Percentiles rank a stretch among this genome's conserved stretches.
These are phyloP conservation scores for Triops longicaudatus DNA, from an alignment of 1,140 invertebrate species.

Conservation along the genomic window DNA sequence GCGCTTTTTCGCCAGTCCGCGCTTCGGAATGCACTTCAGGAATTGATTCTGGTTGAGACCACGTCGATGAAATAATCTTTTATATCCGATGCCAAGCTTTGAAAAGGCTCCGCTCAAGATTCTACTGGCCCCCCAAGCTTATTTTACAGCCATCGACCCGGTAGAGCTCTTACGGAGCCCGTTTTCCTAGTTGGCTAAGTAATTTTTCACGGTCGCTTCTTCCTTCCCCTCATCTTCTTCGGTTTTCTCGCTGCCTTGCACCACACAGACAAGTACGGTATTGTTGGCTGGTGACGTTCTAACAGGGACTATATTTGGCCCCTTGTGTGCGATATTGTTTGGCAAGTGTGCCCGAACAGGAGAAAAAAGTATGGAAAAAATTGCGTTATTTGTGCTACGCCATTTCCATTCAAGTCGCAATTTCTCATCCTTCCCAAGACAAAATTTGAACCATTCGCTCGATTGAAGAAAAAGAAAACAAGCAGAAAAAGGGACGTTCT, in stretches of 20 bases:
- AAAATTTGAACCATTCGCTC: not conserved
- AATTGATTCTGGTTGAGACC: not conserved
- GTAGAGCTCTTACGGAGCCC: not conserved
- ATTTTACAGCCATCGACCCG: not conserved
- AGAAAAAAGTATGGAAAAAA: not conserved
- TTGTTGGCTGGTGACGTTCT: not conserved
- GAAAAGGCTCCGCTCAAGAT: not conserved
- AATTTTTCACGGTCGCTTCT: constrained; percentile 1
- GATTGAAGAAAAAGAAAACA: not conserved
- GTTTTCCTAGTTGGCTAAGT: not conserved
- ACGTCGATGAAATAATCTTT: not conserved
- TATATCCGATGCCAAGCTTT: not conserved
- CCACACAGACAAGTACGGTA: not conserved
- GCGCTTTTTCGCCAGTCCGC: not conserved
- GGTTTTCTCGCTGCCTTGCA: not conserved
- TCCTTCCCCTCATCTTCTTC: not conserved
- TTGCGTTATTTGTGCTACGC: not conserved
- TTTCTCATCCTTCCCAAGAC: not conserved
- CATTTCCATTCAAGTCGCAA: not conserved
- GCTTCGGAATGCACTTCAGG: not conserved
- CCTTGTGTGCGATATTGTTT: not conserved
- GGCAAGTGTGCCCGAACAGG: not conserved
- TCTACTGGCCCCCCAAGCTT: not conserved
- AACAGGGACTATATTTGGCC: not conserved
- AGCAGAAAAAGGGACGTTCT: not conserved